A percentile compares a stretch with the other conserved stretches of the same genome.
These are phyloP conservation scores for Zosterops japonicus DNA, from an alignment of 2,113 vertebrate genomes.

Conservation along the genomic window DNA sequence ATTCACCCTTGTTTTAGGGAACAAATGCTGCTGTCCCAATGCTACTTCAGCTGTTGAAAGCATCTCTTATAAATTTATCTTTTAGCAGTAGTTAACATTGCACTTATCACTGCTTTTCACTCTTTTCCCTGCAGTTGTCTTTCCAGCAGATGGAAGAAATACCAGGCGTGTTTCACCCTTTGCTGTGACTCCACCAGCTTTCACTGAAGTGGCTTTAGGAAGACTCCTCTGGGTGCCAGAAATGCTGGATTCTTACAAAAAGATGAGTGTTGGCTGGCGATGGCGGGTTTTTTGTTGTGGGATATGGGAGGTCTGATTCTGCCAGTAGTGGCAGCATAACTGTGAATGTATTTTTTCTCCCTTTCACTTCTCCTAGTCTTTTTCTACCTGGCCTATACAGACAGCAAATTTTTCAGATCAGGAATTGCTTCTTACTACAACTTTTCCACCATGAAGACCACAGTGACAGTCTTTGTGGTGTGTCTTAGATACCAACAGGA, in stretches of 20 bases:
- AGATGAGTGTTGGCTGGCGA: background rate
- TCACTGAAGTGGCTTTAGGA: background rate
- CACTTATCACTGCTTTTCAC: background rate
- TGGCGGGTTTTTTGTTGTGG: background rate
- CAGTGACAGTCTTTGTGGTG: background rate
- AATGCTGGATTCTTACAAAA: background rate
- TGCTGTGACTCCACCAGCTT: background rate
- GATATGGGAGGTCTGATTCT: background rate
- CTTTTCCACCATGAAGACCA: background rate
- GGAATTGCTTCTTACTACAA: background rate
- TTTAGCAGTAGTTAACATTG: background rate
- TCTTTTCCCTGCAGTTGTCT: background rate
- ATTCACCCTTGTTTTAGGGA: background rate
- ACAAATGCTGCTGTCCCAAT: background rate
- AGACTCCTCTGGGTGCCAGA: background rate
- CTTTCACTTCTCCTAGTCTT: background rate
- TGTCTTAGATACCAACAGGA: background rate
- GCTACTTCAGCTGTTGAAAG: background rate
- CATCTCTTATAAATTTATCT: background rate
- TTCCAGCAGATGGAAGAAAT: background rate
- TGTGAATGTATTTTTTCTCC: background rate
- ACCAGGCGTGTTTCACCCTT: background rate
- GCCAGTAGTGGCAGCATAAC: background rate
- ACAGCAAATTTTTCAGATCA: background rate
- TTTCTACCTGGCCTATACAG: background rate